phyloP scores from a whole-genome alignment of 2,113 vertebrate species.

The Engraulis encrasicolus region DNA sequence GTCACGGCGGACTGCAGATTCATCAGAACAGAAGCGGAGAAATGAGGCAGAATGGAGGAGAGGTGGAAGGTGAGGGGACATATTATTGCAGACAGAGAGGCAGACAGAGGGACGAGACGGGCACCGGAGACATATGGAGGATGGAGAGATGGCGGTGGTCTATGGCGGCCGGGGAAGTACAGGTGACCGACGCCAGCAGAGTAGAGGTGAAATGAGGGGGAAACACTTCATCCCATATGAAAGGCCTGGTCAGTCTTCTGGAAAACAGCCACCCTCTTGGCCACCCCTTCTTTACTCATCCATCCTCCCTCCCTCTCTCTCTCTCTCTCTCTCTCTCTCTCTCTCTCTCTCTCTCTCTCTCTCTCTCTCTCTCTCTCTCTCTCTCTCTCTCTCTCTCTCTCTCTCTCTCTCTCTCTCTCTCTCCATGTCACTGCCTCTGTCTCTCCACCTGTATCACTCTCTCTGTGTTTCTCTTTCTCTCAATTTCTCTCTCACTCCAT shows the following conservation, averaged over 20 bases:
- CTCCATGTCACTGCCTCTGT: not conserved
- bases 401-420: conserved; percentile 31
- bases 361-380: conserved; percentile 34
- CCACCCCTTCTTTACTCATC: not conserved
- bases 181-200: not conserved
- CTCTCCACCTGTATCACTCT: not conserved
- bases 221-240: conserved; percentile 20
- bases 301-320: too few species aligned
- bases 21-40: not conserved
- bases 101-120: not conserved
- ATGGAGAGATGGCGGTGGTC: not conserved
- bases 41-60: not conserved
- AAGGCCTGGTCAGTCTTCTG: conserved; percentile 32
- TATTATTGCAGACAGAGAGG: not conserved
- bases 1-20: not conserved
- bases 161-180: conserved; percentile 2
- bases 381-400: conserved; percentile 2
- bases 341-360: not conserved
- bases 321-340: not conserved
- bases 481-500: not conserved
- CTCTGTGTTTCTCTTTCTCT: not conserved
- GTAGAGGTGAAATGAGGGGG: conserved; percentile 16
- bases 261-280: conserved; percentile 15
- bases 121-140: not conserved
- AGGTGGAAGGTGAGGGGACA: not conserved